Percentiles rank a stretch among this genome's conserved stretches.
phyloP scores from a whole-genome alignment of 2,888 invertebrate species.

The Hydrotaea diabolus region DNA sequence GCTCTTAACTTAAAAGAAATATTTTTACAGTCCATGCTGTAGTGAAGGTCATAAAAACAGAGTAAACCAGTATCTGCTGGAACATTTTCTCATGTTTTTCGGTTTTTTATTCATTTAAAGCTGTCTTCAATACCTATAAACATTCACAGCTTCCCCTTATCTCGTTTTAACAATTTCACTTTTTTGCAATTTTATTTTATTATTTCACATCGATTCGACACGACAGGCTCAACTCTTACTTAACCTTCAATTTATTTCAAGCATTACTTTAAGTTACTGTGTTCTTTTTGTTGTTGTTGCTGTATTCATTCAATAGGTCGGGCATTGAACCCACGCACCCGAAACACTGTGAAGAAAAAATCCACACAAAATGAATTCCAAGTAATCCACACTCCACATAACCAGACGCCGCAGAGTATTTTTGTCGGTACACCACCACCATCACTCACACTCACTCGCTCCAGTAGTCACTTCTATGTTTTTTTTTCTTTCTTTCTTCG shows the following conservation, averaged over 20 bases:
- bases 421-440: too few relatives aligned
- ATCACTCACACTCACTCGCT: not conserved
- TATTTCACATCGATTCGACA: not conserved
- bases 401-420: not conserved
- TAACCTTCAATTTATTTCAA: conserved; percentile 53
- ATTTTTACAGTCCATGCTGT: too few relatives aligned
- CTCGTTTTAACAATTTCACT: not conserved
- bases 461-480: not conserved
- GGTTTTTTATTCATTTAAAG: too few relatives aligned
- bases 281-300: conserved; percentile 20
- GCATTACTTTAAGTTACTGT: conserved; percentile 24
- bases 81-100: too few relatives aligned
- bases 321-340: conserved; percentile 58
- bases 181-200: conserved; percentile 6
- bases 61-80: too few relatives aligned
- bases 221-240: conserved; percentile 21
- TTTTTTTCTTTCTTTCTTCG: not conserved
- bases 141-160: not conserved
- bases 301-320: conserved; percentile 59
- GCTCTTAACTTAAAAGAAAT: too few relatives aligned
- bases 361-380: conserved; percentile 22
- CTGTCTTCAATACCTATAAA: not conserved
- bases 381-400: conserved; percentile 24
- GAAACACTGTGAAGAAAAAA: not conserved
- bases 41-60: too few relatives aligned